These are phyloP conservation scores for Lacanobia oleracea DNA, from an alignment of 2,888 invertebrate genomes.

Conservation along the genomic window DNA sequence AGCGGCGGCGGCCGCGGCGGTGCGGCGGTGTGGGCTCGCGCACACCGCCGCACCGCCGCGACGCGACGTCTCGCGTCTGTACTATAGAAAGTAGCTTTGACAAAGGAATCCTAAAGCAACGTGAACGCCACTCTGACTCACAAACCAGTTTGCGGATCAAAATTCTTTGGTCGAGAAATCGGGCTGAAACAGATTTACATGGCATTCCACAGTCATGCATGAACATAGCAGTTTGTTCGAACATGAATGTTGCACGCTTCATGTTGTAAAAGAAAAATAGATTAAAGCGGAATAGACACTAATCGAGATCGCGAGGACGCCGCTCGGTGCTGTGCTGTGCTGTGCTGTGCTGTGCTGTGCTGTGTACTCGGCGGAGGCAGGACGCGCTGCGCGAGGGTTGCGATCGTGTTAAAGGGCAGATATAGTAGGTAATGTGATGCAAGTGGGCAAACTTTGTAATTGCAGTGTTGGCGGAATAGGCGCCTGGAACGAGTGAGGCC, in stretches of 20 bases:
- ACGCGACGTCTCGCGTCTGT: slow-evolving; percentile 4
- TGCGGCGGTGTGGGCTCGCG: slow-evolving; percentile 3
- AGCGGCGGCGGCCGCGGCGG: background rate
- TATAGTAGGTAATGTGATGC: too few species aligned
- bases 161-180: slow-evolving; percentile 38
- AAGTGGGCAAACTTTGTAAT: too few species aligned
- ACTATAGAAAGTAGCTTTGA: slow-evolving; percentile 61
- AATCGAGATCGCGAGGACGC: background rate
- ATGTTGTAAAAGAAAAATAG: background rate
- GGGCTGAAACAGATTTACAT: slow-evolving; percentile 28
- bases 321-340: too few species aligned
- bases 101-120: slow-evolving; percentile 60
- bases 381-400: too few species aligned
- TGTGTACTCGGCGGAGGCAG: too few species aligned
- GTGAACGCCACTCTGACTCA: slow-evolving; percentile 54
- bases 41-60: slow-evolving; percentile 13
- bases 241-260: background rate
- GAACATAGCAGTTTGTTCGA: background rate
- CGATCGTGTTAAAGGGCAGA: too few species aligned
- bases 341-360: too few species aligned
- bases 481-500: too few species aligned
- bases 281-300: background rate
- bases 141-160: slow-evolving; percentile 58
- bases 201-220: background rate
- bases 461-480: too few species aligned